These are phyloP conservation scores for Clavelina lepadiformis DNA, from an alignment of 23 tunicate species.

Conservation along the genomic window DNA sequence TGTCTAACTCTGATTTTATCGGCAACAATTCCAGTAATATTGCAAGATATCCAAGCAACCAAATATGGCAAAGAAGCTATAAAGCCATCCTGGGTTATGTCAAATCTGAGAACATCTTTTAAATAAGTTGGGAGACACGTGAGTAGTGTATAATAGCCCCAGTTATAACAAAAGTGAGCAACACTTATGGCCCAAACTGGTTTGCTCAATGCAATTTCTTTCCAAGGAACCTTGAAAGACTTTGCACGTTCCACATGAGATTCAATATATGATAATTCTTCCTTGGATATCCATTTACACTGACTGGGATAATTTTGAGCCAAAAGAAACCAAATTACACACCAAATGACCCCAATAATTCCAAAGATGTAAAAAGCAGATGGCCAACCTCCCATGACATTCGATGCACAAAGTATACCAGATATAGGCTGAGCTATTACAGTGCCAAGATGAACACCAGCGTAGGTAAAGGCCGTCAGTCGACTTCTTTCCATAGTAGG, in stretches of 20 bases:
- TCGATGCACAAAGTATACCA: constrained; percentile 67
- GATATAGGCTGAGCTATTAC: constrained; percentile 89
- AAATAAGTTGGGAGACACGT: constrained; percentile 76
- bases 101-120: constrained; percentile 75
- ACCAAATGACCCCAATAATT: neutral
- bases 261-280: neutral
- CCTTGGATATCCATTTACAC: neutral
- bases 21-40: constrained; percentile 44
- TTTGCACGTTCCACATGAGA: neutral
- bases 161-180: constrained; percentile 78
- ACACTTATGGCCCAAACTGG: constrained; percentile 63
- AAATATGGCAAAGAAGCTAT: constrained; percentile 80
- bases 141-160: constrained; percentile 93
- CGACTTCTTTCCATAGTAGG: constrained; percentile 87
- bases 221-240: constrained; percentile 48
- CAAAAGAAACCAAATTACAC: neutral
- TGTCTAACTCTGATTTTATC: constrained; percentile 41
- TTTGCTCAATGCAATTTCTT: constrained; percentile 36
- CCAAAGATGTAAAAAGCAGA: constrained; percentile 81
- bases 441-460: constrained; percentile 92
- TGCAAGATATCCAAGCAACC: constrained; percentile 76
- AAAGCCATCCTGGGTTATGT: constrained; percentile 61
- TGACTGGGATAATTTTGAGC: neutral
- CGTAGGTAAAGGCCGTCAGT: constrained; percentile 73
- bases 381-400: constrained; percentile 94